phyloP scores from a whole-genome alignment of 2,113 vertebrate species.

The Ramphastos sulfuratus region DNA sequence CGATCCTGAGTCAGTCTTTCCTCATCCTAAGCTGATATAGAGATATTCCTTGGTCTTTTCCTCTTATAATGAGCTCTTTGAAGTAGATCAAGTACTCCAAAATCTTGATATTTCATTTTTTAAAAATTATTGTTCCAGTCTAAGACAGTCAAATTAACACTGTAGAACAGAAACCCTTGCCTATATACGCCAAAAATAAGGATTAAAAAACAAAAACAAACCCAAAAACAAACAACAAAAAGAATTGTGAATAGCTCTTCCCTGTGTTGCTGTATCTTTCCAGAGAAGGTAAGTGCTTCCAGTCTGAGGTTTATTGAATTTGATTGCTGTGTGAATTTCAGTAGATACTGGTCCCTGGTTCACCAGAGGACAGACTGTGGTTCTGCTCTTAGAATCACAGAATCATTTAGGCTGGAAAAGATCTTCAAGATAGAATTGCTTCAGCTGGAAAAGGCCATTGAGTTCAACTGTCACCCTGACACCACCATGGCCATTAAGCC shows the following conservation, averaged over 20 bases:
- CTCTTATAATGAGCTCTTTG: neutral
- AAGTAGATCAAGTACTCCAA: neutral
- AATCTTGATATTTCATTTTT: neutral
- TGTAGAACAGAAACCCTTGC: neutral
- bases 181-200: neutral
- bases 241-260: neutral
- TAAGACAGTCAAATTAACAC: neutral
- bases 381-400: neutral
- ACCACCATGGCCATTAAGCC: too few species aligned
- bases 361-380: fast-evolving
- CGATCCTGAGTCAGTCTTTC: neutral
- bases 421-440: too few species aligned
- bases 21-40: fast-evolving
- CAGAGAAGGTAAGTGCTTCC: neutral
- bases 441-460: too few species aligned
- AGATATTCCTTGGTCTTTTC: neutral
- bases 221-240: too few species aligned
- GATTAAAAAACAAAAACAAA: neutral
- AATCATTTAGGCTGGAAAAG: too few species aligned
- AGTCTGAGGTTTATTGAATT: neutral
- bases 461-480: too few species aligned
- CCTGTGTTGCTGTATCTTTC: fast-evolving
- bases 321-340: neutral
- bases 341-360: neutral
- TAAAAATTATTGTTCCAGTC: neutral